A percentile compares a stretch with the other conserved stretches of the same genome.
Conservation (phyloP, 2,113 vertebrate genomes). For the Athene noctua region DNA sequence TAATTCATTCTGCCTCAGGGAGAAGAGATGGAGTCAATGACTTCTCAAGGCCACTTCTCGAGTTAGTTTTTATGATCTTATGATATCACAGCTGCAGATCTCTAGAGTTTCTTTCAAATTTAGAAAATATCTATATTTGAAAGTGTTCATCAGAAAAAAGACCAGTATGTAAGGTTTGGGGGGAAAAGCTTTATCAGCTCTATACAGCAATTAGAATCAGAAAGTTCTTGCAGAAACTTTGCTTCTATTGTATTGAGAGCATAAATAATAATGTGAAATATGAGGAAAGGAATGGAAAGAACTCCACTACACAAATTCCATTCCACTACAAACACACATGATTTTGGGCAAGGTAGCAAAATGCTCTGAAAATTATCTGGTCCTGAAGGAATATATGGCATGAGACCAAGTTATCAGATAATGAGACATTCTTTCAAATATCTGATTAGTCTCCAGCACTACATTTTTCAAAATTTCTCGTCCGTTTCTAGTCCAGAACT, state of each 20-base stretch:
- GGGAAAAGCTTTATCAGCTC: not conserved
- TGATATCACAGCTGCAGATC: not conserved
- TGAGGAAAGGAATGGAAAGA: not conserved
- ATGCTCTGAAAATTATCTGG: not conserved
- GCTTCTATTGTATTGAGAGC: not conserved
- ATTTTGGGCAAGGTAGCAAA: not conserved
- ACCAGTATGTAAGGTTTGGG: not conserved
- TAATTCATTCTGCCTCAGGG: not conserved
- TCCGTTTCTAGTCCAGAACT: not conserved
- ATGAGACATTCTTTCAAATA: not conserved
- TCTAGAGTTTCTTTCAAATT: not conserved
- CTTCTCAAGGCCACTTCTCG: not conserved
- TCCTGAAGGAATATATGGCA: not conserved
- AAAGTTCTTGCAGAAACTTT: not conserved
- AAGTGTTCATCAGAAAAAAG: not conserved
- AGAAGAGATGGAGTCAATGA: not conserved
- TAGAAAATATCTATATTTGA: not conserved
- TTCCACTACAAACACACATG: not conserved
- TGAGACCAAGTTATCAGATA: not conserved
- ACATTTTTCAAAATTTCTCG: not conserved
- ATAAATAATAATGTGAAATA: not conserved
- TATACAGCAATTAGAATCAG: not conserved
- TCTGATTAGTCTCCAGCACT: not conserved
- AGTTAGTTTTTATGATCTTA: not conserved
- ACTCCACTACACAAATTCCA: not conserved